phyloP scores from a whole-genome alignment of 1,140 invertebrate species.

The Ips typographus region DNA sequence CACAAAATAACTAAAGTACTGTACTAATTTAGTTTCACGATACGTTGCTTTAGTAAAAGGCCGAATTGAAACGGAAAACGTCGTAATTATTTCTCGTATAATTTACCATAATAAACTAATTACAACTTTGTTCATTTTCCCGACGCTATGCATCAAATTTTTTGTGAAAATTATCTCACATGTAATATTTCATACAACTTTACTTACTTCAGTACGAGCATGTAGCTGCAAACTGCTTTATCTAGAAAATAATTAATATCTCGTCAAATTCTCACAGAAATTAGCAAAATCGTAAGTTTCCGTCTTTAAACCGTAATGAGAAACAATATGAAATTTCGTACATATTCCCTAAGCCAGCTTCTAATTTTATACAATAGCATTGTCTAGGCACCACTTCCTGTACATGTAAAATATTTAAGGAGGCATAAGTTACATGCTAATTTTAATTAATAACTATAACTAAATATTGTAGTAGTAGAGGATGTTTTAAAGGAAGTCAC shows the following conservation, averaged over 20 bases:
- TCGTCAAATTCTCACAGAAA: background rate
- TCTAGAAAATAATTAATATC: slow-evolving; percentile 7
- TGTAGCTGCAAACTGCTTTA: background rate
- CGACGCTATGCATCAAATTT: background rate
- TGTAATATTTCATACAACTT: background rate
- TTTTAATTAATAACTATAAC: too few relatives aligned
- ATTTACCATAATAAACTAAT: background rate
- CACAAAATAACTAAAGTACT: background rate
- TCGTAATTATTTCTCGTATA: background rate
- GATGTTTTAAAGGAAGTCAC: too few relatives aligned
- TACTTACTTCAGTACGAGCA: too few relatives aligned
- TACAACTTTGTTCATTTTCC: background rate
- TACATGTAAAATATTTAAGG: too few relatives aligned
- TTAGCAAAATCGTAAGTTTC: background rate
- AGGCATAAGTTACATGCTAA: too few relatives aligned
- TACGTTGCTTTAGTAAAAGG: too few relatives aligned
- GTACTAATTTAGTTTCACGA: background rate
- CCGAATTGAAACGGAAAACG: background rate
- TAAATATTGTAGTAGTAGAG: too few relatives aligned
- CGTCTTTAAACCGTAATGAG: background rate
- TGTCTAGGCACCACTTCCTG: too few relatives aligned
- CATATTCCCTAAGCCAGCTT: background rate
- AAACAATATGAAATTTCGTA: background rate
- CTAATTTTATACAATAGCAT: too few relatives aligned
- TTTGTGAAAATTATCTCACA: background rate